Percentiles rank a stretch among this genome's conserved stretches.
These are phyloP conservation scores for Ectemnius cavifrons DNA, from an alignment of 2,888 invertebrate genomes.

Conservation along the genomic window DNA sequence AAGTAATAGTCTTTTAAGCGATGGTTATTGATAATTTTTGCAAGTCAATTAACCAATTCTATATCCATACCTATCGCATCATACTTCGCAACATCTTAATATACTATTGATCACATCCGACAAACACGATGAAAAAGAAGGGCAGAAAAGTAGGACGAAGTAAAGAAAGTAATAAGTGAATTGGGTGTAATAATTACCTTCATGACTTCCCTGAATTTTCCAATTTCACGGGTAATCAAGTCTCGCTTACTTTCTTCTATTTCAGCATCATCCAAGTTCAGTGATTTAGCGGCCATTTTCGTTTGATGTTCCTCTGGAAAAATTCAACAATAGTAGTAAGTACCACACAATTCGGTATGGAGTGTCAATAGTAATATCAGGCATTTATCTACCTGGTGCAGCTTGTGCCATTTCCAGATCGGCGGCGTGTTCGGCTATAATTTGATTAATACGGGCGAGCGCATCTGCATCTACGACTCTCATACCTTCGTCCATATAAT, in stretches of 20 bases:
- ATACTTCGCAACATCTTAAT: constrained; percentile 42
- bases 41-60: constrained; percentile 37
- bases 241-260: constrained; percentile 98
- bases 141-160: constrained; percentile 39
- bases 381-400: constrained; percentile 66
- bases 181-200: constrained; percentile 84
- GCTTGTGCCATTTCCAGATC: constrained; percentile 75
- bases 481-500: constrained; percentile 88
- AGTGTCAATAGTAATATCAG: neutral
- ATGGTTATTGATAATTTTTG: constrained; percentile 28
- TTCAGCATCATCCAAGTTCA: constrained; percentile 88
- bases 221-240: constrained; percentile 97
- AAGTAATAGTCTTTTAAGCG: constrained; percentile 27
- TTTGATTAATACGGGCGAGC: constrained; percentile 87
- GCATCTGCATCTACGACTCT: constrained; percentile 87
- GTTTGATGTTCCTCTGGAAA: constrained; percentile 82
- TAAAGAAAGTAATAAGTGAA: neutral
- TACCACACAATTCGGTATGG: neutral
- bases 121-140: constrained; percentile 45
- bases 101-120: constrained; percentile 43
- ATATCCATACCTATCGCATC: constrained; percentile 21
- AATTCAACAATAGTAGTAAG: neutral
- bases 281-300: constrained; percentile 72
- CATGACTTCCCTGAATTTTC: constrained; percentile 97
- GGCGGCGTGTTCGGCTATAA: constrained; percentile 86